phyloP scores from a whole-genome alignment of 2,888 invertebrate genomes.

The Microplitis manilae region DNA sequence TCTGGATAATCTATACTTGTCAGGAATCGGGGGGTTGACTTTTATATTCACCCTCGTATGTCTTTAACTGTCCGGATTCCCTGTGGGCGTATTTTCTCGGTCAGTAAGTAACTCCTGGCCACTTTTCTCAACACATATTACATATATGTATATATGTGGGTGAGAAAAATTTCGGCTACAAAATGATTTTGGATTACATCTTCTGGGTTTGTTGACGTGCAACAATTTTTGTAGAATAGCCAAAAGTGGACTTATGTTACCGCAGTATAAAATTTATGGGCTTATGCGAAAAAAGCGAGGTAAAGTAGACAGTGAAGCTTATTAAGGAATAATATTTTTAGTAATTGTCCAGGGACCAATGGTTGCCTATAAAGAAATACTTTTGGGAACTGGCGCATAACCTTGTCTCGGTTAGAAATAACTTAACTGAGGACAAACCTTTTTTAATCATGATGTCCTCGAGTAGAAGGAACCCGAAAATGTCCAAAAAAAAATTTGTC shows the following conservation, averaged over 20 bases:
- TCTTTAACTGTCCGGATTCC: neutral
- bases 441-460: too few species aligned
- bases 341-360: too few species aligned
- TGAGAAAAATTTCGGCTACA: neutral
- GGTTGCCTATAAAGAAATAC: too few species aligned
- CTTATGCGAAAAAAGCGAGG: too few species aligned
- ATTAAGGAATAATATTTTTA: too few species aligned
- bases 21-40: neutral
- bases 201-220: neutral
- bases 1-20: conserved; percentile 8
- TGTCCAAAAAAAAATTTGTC: too few species aligned
- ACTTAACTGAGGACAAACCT: too few species aligned
- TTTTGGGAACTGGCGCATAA: too few species aligned
- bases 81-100: conserved; percentile 20
- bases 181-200: neutral
- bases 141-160: neutral
- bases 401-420: too few species aligned
- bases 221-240: neutral
- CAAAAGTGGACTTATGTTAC: neutral
- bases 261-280: neutral
- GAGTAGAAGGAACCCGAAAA: too few species aligned
- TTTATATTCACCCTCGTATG: conserved; percentile 8
- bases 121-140: neutral
- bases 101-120: conserved; percentile 20
- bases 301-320: too few species aligned